phyloP scores from a whole-genome alignment of 2,113 vertebrate species.

The Tricholaema leucomelas region DNA sequence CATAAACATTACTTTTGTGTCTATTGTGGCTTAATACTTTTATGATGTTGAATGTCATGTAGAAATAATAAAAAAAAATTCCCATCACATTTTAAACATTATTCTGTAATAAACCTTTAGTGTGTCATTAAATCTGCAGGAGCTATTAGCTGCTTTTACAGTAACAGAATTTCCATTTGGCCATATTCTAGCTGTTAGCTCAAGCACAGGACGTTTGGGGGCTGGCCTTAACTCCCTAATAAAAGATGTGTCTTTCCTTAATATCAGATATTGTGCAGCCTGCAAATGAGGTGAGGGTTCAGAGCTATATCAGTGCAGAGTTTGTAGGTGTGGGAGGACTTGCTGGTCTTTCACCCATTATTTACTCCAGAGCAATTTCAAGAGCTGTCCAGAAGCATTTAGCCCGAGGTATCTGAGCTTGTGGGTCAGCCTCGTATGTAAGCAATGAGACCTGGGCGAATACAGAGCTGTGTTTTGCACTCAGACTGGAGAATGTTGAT shows the following conservation, averaged over 20 bases:
- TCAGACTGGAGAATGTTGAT: too few relatives aligned
- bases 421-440: not conserved
- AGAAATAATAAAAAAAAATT: constrained; percentile 31
- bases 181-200: not conserved
- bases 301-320: not conserved
- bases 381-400: not conserved
- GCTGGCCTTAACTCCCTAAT: not conserved
- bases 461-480: too few relatives aligned
- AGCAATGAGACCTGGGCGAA: not conserved
- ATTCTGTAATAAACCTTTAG: constrained; percentile 30
- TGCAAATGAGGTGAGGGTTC: not conserved
- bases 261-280: not conserved
- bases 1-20: not conserved
- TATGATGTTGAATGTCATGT: not conserved
- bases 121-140: not conserved
- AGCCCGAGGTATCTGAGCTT: not conserved
- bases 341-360: not conserved
- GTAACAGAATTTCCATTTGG: not conserved
- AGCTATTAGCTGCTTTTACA: not conserved
- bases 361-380: not conserved
- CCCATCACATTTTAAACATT: constrained; percentile 13
- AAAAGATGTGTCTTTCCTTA: not conserved
- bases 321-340: not conserved
- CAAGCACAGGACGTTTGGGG: not conserved
- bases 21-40: constrained; percentile 19